Evolutionary conservation across 2,113 vertebrate genomes (phyloP).

Genomic region (Platysternon megacephalum): DNA sequence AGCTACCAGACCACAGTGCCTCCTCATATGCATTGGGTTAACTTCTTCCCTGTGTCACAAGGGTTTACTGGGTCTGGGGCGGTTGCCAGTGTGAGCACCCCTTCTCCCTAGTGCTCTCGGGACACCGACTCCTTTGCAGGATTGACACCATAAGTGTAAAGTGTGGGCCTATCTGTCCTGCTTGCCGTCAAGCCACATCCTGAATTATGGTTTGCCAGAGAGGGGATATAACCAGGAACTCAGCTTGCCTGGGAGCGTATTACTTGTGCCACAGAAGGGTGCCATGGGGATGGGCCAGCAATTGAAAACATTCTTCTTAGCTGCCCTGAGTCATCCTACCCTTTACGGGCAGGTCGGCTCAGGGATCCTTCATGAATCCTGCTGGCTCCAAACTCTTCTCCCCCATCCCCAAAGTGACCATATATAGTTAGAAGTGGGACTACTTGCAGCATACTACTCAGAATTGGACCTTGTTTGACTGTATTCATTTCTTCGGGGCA

Average conservation of each 20-base stretch:
- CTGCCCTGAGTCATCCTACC: not conserved
- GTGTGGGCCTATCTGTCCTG: not conserved
- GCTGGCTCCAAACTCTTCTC: not conserved
- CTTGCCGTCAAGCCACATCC: not conserved
- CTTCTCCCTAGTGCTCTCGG: not conserved
- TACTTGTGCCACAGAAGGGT: not conserved
- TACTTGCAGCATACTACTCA: conserved; percentile 29
- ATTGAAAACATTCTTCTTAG: not conserved
- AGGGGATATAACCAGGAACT: not conserved
- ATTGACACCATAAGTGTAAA: not conserved
- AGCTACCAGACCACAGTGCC: not conserved
- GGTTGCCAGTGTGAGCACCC: not conserved
- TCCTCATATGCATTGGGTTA: not conserved
- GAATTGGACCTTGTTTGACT: conserved; percentile 14
- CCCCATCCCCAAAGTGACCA: not conserved
- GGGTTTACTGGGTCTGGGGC: not conserved
- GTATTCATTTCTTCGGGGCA: conserved; percentile 23
- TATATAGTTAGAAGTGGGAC: not conserved
- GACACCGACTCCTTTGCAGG: not conserved
- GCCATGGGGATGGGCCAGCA: not conserved
- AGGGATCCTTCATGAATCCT: not conserved
- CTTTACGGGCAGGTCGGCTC: not conserved
- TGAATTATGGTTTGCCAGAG: not conserved
- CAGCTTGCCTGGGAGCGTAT: not conserved
- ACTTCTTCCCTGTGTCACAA: not conserved